A percentile compares a stretch with the other conserved stretches of the same genome.
phyloP scores from a whole-genome alignment of 2,113 vertebrate species.

The Aix galericulata region DNA sequence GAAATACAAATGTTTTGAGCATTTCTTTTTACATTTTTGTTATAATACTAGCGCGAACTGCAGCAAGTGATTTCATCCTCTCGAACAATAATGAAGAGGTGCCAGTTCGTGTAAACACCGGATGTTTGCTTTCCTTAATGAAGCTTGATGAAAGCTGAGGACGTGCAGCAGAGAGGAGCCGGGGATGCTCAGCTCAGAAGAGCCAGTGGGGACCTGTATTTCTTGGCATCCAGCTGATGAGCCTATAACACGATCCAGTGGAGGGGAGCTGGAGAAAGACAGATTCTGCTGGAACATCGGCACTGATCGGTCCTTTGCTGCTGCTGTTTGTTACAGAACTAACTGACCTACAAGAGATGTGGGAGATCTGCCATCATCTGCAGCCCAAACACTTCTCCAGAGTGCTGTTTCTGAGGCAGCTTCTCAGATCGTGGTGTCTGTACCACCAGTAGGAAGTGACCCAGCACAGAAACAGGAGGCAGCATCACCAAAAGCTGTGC shows the following conservation, averaged over 20 bases:
- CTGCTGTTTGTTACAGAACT: neutral
- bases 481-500: neutral
- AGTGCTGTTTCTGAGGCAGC: slow-evolving; percentile 9
- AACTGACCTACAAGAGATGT: neutral
- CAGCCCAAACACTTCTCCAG: neutral
- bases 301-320: neutral
- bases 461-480: neutral
- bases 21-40: neutral
- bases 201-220: neutral
- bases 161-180: neutral
- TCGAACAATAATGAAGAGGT: neutral
- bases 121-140: neutral
- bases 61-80: neutral
- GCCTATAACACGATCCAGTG: neutral
- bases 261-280: neutral
- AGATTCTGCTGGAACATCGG: neutral
- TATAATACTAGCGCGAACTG: neutral
- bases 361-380: neutral
- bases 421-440: neutral
- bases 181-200: neutral
- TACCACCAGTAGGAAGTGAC: neutral
- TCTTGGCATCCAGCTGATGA: neutral
- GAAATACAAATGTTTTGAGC: neutral
- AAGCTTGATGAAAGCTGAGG: neutral
- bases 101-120: neutral